Evolutionary conservation across 2,113 vertebrate species (phyloP).

Genomic region (Mustelus asterias): DNA sequence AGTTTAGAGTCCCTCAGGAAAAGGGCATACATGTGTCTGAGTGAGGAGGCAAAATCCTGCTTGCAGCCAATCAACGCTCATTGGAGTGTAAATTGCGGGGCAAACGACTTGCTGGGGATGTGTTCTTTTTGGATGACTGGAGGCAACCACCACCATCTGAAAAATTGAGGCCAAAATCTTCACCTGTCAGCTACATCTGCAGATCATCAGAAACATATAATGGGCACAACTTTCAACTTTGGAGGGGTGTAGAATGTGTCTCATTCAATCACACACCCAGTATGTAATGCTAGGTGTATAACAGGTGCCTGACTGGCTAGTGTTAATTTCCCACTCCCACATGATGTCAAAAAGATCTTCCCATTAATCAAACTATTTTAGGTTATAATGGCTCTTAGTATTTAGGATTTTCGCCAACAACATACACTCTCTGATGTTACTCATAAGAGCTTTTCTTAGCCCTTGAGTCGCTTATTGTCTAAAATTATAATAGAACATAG

Average conservation of each 20-base stretch:
- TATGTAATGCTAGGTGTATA: neutral
- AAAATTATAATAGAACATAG: too few relatives aligned
- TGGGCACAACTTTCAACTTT: neutral
- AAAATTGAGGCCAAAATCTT: neutral
- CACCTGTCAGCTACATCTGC: neutral
- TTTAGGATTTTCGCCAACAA: neutral
- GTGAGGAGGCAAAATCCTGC: too few relatives aligned
- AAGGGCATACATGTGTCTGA: too few relatives aligned
- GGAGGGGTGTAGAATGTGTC: neutral
- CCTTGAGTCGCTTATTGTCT: too few relatives aligned
- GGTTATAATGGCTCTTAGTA: neutral
- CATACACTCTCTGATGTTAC: neutral
- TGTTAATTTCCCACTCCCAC: neutral
- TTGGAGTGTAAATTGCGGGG: too few relatives aligned
- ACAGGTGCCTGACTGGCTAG: neutral
- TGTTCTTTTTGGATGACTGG: too few relatives aligned
- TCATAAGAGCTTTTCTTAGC: neutral
- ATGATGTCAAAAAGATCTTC: neutral
- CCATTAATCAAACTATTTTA: neutral
- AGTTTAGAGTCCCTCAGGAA: too few relatives aligned
- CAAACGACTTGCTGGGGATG: too few relatives aligned
- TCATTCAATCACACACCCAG: neutral
- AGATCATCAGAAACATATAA: neutral
- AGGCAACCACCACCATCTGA: too few relatives aligned
- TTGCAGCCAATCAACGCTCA: too few relatives aligned